Conservation (phyloP, 2,797 vertebrate species). For the Enteromius radiatus region DNA sequence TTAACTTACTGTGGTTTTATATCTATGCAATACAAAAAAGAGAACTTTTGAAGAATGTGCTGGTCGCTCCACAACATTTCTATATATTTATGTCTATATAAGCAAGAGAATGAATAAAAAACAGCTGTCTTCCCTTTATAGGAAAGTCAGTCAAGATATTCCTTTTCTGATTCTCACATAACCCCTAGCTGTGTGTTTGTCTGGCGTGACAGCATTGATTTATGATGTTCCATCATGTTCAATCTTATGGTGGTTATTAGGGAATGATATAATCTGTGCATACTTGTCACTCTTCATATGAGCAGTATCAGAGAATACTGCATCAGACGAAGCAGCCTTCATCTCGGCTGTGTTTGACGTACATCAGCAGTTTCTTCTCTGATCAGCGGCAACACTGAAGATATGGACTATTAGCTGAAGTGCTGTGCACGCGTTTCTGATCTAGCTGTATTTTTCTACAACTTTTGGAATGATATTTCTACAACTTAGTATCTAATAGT, state of each 20-base stretch:
- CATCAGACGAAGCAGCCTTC: constrained; percentile 16
- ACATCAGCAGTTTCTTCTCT: constrained; percentile 30
- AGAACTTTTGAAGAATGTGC: not conserved
- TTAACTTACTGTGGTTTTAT: not conserved
- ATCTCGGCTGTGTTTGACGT: constrained; percentile 3
- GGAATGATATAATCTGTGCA: constrained; percentile 14
- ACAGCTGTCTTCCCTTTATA: not conserved
- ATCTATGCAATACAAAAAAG: not conserved
- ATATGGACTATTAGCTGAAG: constrained; percentile 19
- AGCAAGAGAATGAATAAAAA: not conserved
- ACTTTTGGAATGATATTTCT: not conserved
- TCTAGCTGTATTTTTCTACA: not conserved
- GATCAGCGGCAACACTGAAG: constrained; percentile 4
- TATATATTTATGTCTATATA: not conserved
- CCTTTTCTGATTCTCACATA: constrained; percentile 12
- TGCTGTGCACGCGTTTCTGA: constrained; percentile 9
- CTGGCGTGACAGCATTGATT: constrained; percentile 37
- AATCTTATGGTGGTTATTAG: constrained; percentile 31
- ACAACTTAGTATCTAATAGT: not conserved
- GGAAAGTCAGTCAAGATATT: constrained; percentile 8
- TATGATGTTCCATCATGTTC: constrained; percentile 25
- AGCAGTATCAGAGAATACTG: constrained; percentile 22
- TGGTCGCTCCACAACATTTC: not conserved
- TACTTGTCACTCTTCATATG: constrained; percentile 32
- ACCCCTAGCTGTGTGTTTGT: constrained; percentile 23